Evolutionary conservation across 2,113 vertebrate genomes (phyloP).

Genomic region (Gila orcuttii): DNA sequence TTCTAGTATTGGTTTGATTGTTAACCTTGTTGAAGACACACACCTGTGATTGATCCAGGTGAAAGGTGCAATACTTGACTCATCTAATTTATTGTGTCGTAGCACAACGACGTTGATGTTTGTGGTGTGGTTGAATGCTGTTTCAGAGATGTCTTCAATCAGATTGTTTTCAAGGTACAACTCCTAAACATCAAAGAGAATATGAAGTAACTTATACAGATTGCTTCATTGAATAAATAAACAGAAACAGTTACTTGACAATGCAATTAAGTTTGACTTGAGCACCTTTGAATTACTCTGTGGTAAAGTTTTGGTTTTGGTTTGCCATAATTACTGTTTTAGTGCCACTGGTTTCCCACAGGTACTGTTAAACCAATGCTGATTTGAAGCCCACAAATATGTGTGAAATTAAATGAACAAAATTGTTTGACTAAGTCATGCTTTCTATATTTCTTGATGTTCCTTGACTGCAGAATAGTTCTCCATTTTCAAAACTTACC

Average conservation of each 20-base stretch:
- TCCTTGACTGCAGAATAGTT: not conserved
- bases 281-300: not conserved
- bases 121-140: conserved; percentile 86
- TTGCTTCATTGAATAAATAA: not conserved
- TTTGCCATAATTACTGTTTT: conserved; percentile 39
- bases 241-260: not conserved
- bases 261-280: not conserved
- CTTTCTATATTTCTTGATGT: not conserved
- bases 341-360: conserved; percentile 29
- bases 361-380: conserved; percentile 17
- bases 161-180: conserved; percentile 92
- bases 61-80: conserved; percentile 87
- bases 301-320: not conserved
- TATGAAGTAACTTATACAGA: not conserved
- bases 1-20: not conserved
- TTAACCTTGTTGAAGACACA: conserved; percentile 53
- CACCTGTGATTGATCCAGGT: conserved; percentile 96
- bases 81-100: conserved; percentile 90
- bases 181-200: conserved; percentile 77
- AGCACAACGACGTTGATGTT: conserved; percentile 88
- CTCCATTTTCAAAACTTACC: conserved; percentile 72
- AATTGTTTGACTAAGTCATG: not conserved
- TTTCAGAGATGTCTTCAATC: conserved; percentile 94
- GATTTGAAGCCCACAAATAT: not conserved
- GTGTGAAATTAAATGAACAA: not conserved